A percentile compares a stretch with the other conserved stretches of the same genome.
Conservation (phyloP, 2,888 invertebrate genomes). For the Drosophila paranaensis region DNA sequence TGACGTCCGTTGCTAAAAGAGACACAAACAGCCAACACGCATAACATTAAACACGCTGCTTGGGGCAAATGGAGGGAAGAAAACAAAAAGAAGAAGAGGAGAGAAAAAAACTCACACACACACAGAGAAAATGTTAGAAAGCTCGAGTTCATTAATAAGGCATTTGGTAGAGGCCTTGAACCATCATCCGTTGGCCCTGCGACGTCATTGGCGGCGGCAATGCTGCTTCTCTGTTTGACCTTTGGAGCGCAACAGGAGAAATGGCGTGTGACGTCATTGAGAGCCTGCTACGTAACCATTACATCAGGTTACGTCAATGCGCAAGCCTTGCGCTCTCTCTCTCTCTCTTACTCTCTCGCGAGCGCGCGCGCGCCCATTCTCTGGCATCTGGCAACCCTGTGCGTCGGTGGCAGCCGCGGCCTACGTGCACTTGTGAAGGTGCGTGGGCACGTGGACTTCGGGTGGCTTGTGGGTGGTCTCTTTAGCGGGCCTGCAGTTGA, state of each 20-base stretch:
- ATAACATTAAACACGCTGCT: slow-evolving; percentile 13
- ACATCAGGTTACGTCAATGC: slow-evolving; percentile 66
- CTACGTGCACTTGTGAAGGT: slow-evolving; percentile 58
- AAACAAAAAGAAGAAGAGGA: background rate
- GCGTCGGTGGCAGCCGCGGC: slow-evolving; percentile 50
- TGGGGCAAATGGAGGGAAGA: background rate
- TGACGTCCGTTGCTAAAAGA: slow-evolving; percentile 50
- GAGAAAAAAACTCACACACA: background rate
- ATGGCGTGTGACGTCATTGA: slow-evolving; percentile 51
- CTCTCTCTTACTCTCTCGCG: slow-evolving; percentile 1
- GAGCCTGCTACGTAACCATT: slow-evolving; percentile 37
- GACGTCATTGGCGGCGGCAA: slow-evolving; percentile 45
- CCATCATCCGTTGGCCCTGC: slow-evolving; percentile 40
- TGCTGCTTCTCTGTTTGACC: slow-evolving; percentile 32
- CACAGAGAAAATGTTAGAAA: slow-evolving; percentile 4
- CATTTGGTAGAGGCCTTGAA: slow-evolving; percentile 53
- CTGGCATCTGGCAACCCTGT: slow-evolving; percentile 39
- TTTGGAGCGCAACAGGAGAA: slow-evolving; percentile 64
- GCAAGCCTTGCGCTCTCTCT: slow-evolving; percentile 26
- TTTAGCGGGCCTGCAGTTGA: background rate
- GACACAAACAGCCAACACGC: slow-evolving; percentile 4
- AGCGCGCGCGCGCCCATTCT: slow-evolving; percentile 1
- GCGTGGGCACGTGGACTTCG: slow-evolving; percentile 60
- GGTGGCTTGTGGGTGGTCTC: slow-evolving; percentile 16
- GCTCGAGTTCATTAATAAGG: slow-evolving; percentile 47